These are phyloP conservation scores for Petaurus breviceps DNA, from an alignment of 2,113 vertebrate genomes.

Conservation along the genomic window DNA sequence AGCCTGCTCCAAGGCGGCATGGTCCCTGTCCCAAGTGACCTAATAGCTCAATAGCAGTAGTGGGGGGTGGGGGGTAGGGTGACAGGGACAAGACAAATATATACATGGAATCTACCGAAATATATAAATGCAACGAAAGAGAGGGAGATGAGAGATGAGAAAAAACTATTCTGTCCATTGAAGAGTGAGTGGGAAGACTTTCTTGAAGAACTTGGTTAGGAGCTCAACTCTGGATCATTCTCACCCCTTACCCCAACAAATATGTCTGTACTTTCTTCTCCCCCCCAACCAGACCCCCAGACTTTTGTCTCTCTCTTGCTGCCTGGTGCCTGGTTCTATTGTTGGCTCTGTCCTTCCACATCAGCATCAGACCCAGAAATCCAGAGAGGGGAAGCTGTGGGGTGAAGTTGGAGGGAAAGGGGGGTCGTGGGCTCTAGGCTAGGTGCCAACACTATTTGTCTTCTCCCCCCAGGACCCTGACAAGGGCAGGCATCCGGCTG, in stretches of 20 bases:
- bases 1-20: not conserved
- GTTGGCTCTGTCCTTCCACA: not conserved
- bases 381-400: not conserved
- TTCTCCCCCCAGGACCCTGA: constrained; percentile 88
- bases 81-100: not conserved
- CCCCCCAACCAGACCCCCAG: fast-evolving
- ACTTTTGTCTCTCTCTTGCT: not conserved
- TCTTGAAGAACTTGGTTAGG: not conserved
- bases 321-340: not conserved
- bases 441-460: constrained; percentile 51
- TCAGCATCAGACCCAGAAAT: not conserved
- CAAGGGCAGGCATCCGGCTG: constrained; percentile 89
- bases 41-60: not conserved
- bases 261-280: not conserved
- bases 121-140: not conserved
- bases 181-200: not conserved
- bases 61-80: not conserved
- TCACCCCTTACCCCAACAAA: not conserved
- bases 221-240: not conserved
- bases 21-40: not conserved
- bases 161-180: not conserved
- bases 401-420: not conserved
- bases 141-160: not conserved
- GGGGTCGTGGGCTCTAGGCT: constrained; percentile 11
- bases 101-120: not conserved